Evolutionary conservation across 2,888 invertebrate genomes (phyloP).

Genomic region (Tribolium freemani): DNA sequence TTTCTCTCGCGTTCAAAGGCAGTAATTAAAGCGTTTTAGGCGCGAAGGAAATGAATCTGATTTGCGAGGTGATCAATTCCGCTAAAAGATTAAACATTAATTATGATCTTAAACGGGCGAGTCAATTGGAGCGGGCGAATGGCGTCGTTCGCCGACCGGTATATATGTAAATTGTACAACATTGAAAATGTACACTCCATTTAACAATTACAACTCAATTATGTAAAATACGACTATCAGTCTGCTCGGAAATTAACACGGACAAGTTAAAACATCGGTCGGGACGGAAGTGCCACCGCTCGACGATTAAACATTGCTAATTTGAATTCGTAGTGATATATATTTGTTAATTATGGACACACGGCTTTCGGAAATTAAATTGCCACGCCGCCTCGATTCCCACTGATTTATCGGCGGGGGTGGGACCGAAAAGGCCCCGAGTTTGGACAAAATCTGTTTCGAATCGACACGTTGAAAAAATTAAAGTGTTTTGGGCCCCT

Average conservation of each 20-base stretch:
- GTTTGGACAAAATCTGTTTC: no score
- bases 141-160: slow-evolving; percentile 58
- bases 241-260: slow-evolving; percentile 68
- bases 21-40: slow-evolving; percentile 33
- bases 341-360: slow-evolving; percentile 65
- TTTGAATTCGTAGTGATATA: slow-evolving; percentile 65
- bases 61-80: slow-evolving; percentile 33
- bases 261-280: slow-evolving; percentile 66
- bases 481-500: background rate
- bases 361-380: slow-evolving; percentile 66
- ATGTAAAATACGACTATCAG: slow-evolving; percentile 67
- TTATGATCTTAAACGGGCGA: slow-evolving; percentile 56
- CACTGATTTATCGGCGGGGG: slow-evolving; percentile 57
- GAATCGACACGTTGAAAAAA: no score
- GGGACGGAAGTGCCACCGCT: slow-evolving; percentile 59
- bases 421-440: background rate
- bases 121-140: slow-evolving; percentile 58
- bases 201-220: slow-evolving; percentile 69
- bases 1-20: slow-evolving; percentile 1
- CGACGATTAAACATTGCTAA: slow-evolving; percentile 60
- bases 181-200: slow-evolving; percentile 67
- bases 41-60: slow-evolving; percentile 36
- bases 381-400: slow-evolving; percentile 58
- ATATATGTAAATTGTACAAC: slow-evolving; percentile 66
- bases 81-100: slow-evolving; percentile 52